Conservation (phyloP, 2,888 invertebrate species). For the Amphiduros pacificus region DNA sequence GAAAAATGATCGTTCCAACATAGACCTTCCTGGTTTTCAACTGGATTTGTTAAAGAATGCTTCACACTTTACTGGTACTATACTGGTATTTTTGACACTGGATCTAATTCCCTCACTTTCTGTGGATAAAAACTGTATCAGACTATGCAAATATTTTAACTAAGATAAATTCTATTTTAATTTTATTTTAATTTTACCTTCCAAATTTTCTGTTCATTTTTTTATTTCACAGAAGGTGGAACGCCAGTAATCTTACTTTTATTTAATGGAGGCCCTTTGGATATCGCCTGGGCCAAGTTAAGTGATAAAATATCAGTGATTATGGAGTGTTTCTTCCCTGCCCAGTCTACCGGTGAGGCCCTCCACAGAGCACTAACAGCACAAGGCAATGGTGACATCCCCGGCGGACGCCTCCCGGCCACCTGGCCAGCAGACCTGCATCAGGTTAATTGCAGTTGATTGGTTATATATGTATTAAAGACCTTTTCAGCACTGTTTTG, state of each 20-base stretch:
- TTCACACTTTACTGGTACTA: too few relatives aligned
- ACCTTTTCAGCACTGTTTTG: too few relatives aligned
- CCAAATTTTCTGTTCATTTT: too few relatives aligned
- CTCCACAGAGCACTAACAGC: slow-evolving; percentile 22
- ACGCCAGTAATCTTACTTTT: slow-evolving; percentile 28
- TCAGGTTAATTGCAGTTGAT: too few relatives aligned
- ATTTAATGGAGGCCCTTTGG: slow-evolving; percentile 30
- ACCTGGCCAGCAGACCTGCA: slow-evolving; percentile 31
- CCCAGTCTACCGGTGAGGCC: slow-evolving; percentile 34
- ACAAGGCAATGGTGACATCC: slow-evolving; percentile 10
- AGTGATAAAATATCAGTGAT: slow-evolving; percentile 27
- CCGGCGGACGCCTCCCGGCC: slow-evolving; percentile 30
- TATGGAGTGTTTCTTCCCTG: slow-evolving; percentile 34
- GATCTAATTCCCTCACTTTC: too few relatives aligned
- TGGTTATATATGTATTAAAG: too few relatives aligned
- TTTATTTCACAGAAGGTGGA: slow-evolving; percentile 13
- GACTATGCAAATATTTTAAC: too few relatives aligned
- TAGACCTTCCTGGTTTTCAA: slow-evolving; percentile 47
- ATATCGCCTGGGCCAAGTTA: slow-evolving; percentile 17
- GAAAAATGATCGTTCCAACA: slow-evolving; percentile 39
- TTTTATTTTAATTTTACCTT: too few relatives aligned
- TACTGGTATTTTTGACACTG: too few relatives aligned
- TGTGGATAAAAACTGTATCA: too few relatives aligned
- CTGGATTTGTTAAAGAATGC: slow-evolving; percentile 41
- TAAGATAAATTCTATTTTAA: too few relatives aligned